Evolutionary conservation across 2,113 vertebrate genomes (phyloP), one percentile per base, ranked within the genome.

Genomic region (Eulemur macaco): DNA sequence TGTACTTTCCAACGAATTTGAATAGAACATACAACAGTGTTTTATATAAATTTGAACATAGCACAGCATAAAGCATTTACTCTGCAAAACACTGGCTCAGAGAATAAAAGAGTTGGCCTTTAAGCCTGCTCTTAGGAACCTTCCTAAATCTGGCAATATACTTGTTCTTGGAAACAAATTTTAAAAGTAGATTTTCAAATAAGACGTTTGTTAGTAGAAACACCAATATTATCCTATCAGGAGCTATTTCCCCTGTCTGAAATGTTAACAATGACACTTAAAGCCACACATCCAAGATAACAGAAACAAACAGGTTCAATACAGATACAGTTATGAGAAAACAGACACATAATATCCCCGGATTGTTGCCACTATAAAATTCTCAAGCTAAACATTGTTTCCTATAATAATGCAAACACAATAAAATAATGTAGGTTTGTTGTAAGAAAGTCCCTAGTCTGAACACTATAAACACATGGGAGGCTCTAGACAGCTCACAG

Each of bases 401-500:
- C 92, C 93, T 68, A n/a, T 18, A 5, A 45, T 87, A 60, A 87
- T 2, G 2, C n/a, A 71, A 96, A 94, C 89, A 94, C 6, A 88
- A 64, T 64, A 60, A 90, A 92, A 93, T 64, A 76, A 71, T 0
- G 14, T 18, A 20, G 82, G 86, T 68, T 84, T 71, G 82, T 98
- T 98, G 92, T 89, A 96, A 98, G 94, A 93, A 97, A 98, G 92
- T 96, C 97, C 96, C 97, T 95, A 96, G 96, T 96, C 85, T 97
- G 91, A 94, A 97, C 96, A 98, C 97, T 96, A 97, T 96, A 98
- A 98, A 98, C 97, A 97, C 95, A 98, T 56, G 95, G 88, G 97
- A 98, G 98, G 89, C 20, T 97, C 97, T 96, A 98, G 98, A 97
- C 87, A 97, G 97, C 99, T 99, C 98, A 99, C 99, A 99, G 99